Conservation (phyloP, 1,140 invertebrate species). For the Drosophila kohkoa region DNA sequence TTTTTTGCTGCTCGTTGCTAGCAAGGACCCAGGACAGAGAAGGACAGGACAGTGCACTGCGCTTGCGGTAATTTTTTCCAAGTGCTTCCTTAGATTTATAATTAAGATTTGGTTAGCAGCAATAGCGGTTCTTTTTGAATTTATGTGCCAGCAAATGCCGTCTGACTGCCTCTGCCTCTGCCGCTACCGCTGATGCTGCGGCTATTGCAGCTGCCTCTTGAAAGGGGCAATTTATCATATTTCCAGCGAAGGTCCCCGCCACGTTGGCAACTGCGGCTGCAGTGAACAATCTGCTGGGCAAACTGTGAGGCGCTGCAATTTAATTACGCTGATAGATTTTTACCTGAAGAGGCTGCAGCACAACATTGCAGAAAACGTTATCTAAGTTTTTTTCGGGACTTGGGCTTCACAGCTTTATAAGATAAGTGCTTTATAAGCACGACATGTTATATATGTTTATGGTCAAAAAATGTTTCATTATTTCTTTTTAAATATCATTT, state of each 20-base stretch:
- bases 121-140: slow-evolving; percentile 67
- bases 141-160: slow-evolving; percentile 58
- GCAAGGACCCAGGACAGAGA: slow-evolving; percentile 7
- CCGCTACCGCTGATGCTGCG: slow-evolving; percentile 16
- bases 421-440: too few relatives aligned
- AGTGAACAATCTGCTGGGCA: slow-evolving; percentile 26
- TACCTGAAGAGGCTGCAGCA: slow-evolving; percentile 32
- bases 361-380: slow-evolving; percentile 1
- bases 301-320: slow-evolving; percentile 61
- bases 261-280: slow-evolving; percentile 43
- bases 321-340: slow-evolving; percentile 62
- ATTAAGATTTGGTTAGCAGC: slow-evolving; percentile 83
- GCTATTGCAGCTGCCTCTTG: slow-evolving; percentile 49
- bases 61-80: slow-evolving; percentile 74
- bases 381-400: not conserved
- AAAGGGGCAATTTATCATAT: slow-evolving; percentile 76
- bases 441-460: too few relatives aligned
- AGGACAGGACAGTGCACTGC: slow-evolving; percentile 51
- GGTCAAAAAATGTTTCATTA: too few relatives aligned
- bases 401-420: not conserved
- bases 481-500: too few relatives aligned
- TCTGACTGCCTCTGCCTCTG: slow-evolving; percentile 27
- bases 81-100: slow-evolving; percentile 84
- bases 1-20: not conserved
- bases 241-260: slow-evolving; percentile 49